phyloP scores from a whole-genome alignment of 2,113 vertebrate genomes.

The Spermophilus dauricus region DNA sequence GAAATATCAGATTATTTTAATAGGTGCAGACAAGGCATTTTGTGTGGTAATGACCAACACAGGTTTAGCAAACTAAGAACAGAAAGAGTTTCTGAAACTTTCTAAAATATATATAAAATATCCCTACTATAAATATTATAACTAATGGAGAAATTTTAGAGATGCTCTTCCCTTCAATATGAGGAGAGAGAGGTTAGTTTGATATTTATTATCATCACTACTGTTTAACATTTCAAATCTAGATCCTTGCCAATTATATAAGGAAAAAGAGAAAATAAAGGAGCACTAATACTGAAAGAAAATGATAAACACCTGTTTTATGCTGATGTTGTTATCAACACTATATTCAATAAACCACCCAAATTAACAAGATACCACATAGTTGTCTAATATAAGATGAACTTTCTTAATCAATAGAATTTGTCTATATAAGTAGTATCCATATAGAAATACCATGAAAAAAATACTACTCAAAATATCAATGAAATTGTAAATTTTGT shows the following conservation, averaged over 20 bases:
- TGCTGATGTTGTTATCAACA: neutral
- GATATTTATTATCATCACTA: neutral
- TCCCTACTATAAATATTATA: neutral
- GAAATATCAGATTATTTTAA: conserved; percentile 15
- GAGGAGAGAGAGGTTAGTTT: neutral
- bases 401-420: neutral
- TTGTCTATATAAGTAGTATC: neutral
- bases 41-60: neutral
- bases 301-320: neutral
- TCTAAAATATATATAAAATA: neutral
- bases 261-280: neutral
- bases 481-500: conserved; percentile 8
- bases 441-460: neutral
- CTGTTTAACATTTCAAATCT: neutral
- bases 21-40: conserved; percentile 35
- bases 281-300: neutral
- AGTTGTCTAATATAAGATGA: neutral
- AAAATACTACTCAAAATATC: neutral
- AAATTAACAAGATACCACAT: neutral
- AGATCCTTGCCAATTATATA: neutral
- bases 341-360: neutral
- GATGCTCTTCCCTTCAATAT: neutral
- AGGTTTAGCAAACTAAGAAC: neutral
- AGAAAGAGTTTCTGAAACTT: neutral
- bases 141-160: neutral